Conservation (phyloP, 2,888 invertebrate species). For the Apamea monoglypha region DNA sequence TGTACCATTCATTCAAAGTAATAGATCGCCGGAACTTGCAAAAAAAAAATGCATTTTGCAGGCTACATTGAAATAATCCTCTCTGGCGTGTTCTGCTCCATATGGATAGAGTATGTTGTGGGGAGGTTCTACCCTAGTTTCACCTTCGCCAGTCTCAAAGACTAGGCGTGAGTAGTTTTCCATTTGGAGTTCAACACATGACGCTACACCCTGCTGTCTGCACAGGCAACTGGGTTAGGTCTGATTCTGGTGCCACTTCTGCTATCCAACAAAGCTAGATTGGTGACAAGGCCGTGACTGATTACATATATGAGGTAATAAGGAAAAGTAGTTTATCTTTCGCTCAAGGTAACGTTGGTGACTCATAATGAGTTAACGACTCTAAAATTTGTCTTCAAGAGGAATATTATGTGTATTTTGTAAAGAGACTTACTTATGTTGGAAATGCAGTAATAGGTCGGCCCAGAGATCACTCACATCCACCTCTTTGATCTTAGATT, state of each 20-base stretch:
- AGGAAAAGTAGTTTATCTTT: neutral
- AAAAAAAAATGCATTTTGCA: too few relatives aligned
- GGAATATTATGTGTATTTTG: neutral
- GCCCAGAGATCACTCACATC: constrained; percentile 27
- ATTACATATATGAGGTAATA: neutral
- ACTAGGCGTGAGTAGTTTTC: too few relatives aligned
- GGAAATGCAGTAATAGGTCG: constrained; percentile 27
- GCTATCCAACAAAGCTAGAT: neutral
- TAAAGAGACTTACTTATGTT: constrained; percentile 3
- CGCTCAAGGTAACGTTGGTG: neutral
- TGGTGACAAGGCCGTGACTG: neutral
- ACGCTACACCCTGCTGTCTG: neutral
- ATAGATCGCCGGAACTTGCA: too few relatives aligned
- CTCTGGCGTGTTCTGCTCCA: too few relatives aligned
- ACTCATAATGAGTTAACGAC: neutral
- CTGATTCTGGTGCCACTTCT: neutral
- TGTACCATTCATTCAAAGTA: too few relatives aligned
- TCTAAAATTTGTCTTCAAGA: neutral
- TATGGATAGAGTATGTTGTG: too few relatives aligned
- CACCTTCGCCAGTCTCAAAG: too few relatives aligned
- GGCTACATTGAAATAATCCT: too few relatives aligned
- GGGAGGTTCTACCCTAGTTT: too few relatives aligned
- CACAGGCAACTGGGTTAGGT: neutral
- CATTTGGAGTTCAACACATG: neutral
- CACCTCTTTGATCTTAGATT: neutral